Conservation (phyloP, 2,888 invertebrate genomes). For the Anthrax anthrax region DNA sequence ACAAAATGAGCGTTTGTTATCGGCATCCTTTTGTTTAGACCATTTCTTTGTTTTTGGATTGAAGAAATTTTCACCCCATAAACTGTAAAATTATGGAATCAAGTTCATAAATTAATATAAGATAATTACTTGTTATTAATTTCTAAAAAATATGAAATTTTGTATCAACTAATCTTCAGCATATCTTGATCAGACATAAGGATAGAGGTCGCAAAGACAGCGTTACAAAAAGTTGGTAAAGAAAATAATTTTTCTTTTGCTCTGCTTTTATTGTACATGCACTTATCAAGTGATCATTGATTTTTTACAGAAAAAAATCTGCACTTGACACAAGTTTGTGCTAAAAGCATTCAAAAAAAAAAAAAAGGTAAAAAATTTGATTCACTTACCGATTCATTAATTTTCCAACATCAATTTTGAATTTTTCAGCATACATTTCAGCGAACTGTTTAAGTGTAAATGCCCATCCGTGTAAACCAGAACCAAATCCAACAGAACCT, state of each 20-base stretch:
- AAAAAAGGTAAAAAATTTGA: not conserved
- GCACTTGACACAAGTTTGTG: slow-evolving; percentile 29
- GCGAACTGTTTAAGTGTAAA: slow-evolving; percentile 99
- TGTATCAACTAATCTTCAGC: slow-evolving; percentile 36
- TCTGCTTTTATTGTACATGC: slow-evolving; percentile 57
- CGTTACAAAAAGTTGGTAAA: slow-evolving; percentile 41
- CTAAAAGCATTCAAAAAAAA: slow-evolving; percentile 24
- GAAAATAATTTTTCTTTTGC: too few relatives aligned
- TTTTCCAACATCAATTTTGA: slow-evolving; percentile 93
- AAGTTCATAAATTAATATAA: not conserved
- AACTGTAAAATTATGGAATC: slow-evolving; percentile 19
- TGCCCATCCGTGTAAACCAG: slow-evolving; percentile 99
- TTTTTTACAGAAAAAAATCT: slow-evolving; percentile 12
- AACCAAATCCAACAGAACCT: slow-evolving; percentile 99
- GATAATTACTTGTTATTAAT: not conserved
- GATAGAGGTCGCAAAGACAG: slow-evolving; percentile 68
- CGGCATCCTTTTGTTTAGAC: slow-evolving; percentile 79
- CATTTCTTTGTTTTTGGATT: slow-evolving; percentile 96
- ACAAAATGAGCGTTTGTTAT: slow-evolving; percentile 94
- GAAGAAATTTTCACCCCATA: slow-evolving; percentile 99
- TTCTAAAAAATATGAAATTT: not conserved
- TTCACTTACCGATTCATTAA: slow-evolving; percentile 76
- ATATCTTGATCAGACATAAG: slow-evolving; percentile 55
- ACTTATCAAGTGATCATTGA: slow-evolving; percentile 37
- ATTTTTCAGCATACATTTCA: slow-evolving; percentile 98